phyloP scores from a whole-genome alignment of 2,797 vertebrate genomes.

The Merluccius polli region DNA sequence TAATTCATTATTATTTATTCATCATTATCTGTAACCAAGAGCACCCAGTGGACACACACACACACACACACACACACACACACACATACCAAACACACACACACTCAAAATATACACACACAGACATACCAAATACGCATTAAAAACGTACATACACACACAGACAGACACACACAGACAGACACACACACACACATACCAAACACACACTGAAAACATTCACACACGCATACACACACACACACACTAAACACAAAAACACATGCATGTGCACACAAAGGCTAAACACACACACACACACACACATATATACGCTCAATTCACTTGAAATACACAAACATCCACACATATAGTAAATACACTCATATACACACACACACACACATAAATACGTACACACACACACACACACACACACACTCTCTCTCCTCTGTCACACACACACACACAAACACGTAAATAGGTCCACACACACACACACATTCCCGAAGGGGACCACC shows the following conservation, averaged over 20 bases:
- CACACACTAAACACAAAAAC: background rate
- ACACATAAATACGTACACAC: constrained; percentile 13
- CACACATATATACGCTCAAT: constrained; percentile 2
- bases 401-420: constrained; percentile 22
- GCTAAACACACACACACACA: constrained; percentile 6
- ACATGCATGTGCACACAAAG: background rate
- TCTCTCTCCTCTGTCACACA: background rate
- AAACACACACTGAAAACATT: no score
- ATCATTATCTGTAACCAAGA: constrained; percentile 42
- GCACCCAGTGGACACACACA: constrained; percentile 41
- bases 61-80: constrained; percentile 21
- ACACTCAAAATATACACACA: constrained; percentile 14
- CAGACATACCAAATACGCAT: no score
- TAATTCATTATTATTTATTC: constrained; percentile 72
- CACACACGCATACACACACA: no score
- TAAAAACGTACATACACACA: no score
- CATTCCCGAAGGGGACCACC: background rate
- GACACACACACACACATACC: background rate
- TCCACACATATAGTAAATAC: constrained; percentile 12
- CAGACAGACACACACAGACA: background rate
- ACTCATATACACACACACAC: constrained; percentile 15
- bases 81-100: constrained; percentile 9
- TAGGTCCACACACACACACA: constrained; percentile 6
- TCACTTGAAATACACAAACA: constrained; percentile 3
- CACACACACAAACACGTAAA: constrained; percentile 13